Conservation (phyloP, 1,140 invertebrate genomes). For the Augochlora pura region DNA sequence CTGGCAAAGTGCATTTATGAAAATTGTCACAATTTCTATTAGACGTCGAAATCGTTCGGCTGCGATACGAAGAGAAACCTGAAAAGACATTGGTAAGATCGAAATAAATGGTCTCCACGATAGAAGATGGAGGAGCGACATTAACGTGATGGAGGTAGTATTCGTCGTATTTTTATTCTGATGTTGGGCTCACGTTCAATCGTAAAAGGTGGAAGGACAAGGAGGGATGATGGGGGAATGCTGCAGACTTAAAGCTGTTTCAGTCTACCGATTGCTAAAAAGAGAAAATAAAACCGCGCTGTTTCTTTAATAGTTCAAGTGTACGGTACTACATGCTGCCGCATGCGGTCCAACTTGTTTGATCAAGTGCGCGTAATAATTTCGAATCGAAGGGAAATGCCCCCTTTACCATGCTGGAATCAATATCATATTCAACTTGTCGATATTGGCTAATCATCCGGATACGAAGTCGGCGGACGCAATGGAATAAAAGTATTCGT, state of each 20-base stretch:
- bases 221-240: slow-evolving; percentile 19
- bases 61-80: slow-evolving; percentile 52
- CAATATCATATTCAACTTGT: too few species aligned
- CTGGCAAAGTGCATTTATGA: too few species aligned
- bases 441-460: too few species aligned
- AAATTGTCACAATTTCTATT: not conserved
- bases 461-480: too few species aligned
- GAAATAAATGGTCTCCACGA: slow-evolving; percentile 63
- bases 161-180: slow-evolving; percentile 65
- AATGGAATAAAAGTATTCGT: too few species aligned
- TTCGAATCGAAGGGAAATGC: not conserved
- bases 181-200: slow-evolving; percentile 65
- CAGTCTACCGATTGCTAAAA: slow-evolving; percentile 51
- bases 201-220: slow-evolving; percentile 42
- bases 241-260: slow-evolving; percentile 43
- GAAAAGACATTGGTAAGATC: slow-evolving; percentile 66
- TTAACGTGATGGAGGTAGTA: slow-evolving; percentile 64
- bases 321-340: not conserved
- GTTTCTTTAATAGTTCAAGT: slow-evolving; percentile 16
- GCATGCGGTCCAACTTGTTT: not conserved
- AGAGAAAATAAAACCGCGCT: slow-evolving; percentile 31
- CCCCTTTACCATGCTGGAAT: too few species aligned
- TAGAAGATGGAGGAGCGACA: slow-evolving; percentile 65
- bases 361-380: slow-evolving; percentile 19
- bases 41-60: slow-evolving; percentile 1